Conservation (phyloP, 2,797 vertebrate species). For the Syngnathus acus region DNA sequence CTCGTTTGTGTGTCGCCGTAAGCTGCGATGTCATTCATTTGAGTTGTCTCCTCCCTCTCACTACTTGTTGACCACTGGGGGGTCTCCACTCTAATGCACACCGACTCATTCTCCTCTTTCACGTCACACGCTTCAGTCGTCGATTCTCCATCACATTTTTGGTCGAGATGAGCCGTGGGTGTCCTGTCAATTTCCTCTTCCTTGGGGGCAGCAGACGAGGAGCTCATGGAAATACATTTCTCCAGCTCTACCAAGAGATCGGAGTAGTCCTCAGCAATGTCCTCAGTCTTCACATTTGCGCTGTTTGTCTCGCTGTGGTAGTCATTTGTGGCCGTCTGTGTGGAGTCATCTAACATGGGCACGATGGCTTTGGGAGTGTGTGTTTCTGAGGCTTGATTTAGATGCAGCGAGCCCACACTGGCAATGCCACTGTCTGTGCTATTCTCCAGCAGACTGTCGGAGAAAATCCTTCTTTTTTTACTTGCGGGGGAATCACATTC, state of each 20-base stretch:
- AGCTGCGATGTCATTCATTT: constrained; percentile 23
- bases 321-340: constrained; percentile 43
- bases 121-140: constrained; percentile 57
- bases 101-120: constrained; percentile 67
- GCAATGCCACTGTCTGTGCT: constrained; percentile 58
- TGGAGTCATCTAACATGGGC: constrained; percentile 53
- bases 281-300: constrained; percentile 69
- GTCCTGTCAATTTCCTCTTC: constrained; percentile 40
- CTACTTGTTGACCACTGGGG: constrained; percentile 20
- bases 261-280: constrained; percentile 67
- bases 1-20: constrained; percentile 37
- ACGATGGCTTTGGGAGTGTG: constrained; percentile 46
- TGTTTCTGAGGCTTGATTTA: constrained; percentile 49
- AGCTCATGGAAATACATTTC: constrained; percentile 51
- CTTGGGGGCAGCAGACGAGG: constrained; percentile 57
- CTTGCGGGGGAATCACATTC: constrained; percentile 63
- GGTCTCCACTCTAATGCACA: constrained; percentile 43
- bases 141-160: constrained; percentile 42
- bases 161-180: constrained; percentile 33
- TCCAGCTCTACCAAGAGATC: constrained; percentile 60
- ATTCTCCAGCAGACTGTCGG: constrained; percentile 50
- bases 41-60: constrained; percentile 32
- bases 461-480: constrained; percentile 74
- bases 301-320: constrained; percentile 40
- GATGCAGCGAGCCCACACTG: constrained; percentile 45